Base-by-base conservation (phyloP, 2,888 invertebrate species). In the Ichneumoninae sp. region DNA sequence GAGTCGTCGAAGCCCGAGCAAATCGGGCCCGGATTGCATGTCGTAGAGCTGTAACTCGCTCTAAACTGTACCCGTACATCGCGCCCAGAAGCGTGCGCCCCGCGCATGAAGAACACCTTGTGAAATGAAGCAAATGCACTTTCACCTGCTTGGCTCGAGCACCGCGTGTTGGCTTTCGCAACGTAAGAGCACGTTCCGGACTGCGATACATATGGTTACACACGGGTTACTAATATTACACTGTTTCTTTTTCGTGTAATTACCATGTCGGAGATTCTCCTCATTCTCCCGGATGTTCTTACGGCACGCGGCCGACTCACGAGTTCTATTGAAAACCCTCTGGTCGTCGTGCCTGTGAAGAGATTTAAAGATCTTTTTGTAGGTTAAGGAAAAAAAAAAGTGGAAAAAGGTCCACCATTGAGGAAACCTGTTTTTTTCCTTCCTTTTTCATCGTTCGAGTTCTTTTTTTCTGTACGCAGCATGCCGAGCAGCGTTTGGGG, bases 61-160 rank as follows among this genome's bases (percentile, higher is more conserved):
- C 44, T 30, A 19, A 47, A 44, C 62, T 47, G 36, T 71, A 47
- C 40, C 52, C 65, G 47, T 60, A 57, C 60, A 74, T 82, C 65
- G 82, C 50, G 82, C 54, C 66, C 79, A 86, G 85, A 79, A 82
- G 80, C 84, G 76, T 68, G 76, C 74, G 68, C 40, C 65, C 13
- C 80, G 54, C 47, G 22, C 66, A 66, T 66, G 77, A 75, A 26
- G 80, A 87, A 78, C 86, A 86, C 82, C 89, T 90, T 90, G 89
- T 90, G 90, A 91, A 91, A 90, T 89, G 90, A 90, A 90, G 90
- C 89, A 78, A 91, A 89, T 91, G 91, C 90, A 91, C 91, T 91
- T 91, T 91, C 91, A 91, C 91, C 91, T 83, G 83, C 50, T 79
- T 75, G 52, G 19, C 54, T 65, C 19, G 71, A 57, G 65, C 16